Base-by-base conservation (phyloP, 2,888 invertebrate genomes). In the Cheilosia vernalis region DNA sequence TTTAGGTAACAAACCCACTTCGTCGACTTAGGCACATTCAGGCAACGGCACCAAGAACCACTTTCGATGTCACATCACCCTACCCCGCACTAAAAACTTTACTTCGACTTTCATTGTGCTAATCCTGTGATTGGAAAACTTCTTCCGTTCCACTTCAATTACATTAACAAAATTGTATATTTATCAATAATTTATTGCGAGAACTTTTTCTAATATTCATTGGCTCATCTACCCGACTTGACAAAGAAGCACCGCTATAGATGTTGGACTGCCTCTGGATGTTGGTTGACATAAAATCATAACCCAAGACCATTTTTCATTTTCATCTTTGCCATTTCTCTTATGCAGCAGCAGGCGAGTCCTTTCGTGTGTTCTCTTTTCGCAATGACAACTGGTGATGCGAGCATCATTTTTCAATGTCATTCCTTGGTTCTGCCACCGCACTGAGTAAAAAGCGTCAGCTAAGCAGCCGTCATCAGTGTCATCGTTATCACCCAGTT, bases 271-370 rank as follows among this genome's bases (percentile, higher is more conserved):
- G 30, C 30, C 27, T 27, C 27, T 27, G 27, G 27, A 6, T 27
- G 27, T 30, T 30, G 30, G 83, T 73, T 67, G 83, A 83, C 83
- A 73, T 69, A 9, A 44, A 73, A 83, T 83, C 83, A 83, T 83
- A 83, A 79, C 63, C 79, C 73, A 78, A 53, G 73, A 73, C 63
- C 56, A 83, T 83, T 83, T 83, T 67, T 83, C 79, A 83, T 73
- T 73, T 53, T 33, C 47, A 61, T 69, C 76, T 49, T 63, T 66
- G 24, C 13, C 44, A 73, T 80, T 69, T 33, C 66, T 72, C 63
- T 13, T 27, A 24, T 15, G 7, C 19, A 42, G 27, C 2, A 9
- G 33, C 33, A n/a, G 53, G 15, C 47, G 17, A 21, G 21, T 21
- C 21, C 21, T 21, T 21, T 21, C 21, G 9, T 13, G 10, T 47